Percentiles rank a stretch among this genome's conserved stretches.
phyloP scores from a whole-genome alignment of 2,113 vertebrate species.

The Mellivora capensis region DNA sequence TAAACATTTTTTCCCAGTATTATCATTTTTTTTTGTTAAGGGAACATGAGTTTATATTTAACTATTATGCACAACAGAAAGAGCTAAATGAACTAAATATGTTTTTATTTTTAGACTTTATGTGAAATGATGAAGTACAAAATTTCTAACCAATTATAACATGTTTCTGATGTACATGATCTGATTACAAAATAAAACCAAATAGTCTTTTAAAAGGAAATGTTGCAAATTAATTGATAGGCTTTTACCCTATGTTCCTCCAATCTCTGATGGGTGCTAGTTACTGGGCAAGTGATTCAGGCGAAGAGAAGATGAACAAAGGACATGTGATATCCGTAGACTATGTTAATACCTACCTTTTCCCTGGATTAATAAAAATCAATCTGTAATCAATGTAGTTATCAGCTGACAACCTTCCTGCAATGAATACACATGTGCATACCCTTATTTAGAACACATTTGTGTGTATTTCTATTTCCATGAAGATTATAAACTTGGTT shows the following conservation, averaged over 20 bases:
- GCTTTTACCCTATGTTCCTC: not conserved
- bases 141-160: not conserved
- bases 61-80: not conserved
- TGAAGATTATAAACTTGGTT: not conserved
- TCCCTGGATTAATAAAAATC: not conserved
- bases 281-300: not conserved
- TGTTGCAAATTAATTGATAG: not conserved
- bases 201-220: not conserved
- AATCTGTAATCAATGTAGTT: not conserved
- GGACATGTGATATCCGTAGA: not conserved
- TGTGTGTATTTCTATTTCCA: not conserved
- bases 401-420: not conserved
- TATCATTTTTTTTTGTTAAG: not conserved
- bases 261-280: not conserved
- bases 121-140: not conserved
- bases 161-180: not conserved
- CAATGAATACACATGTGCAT: not conserved
- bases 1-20: not conserved
- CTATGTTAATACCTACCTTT: not conserved
- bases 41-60: conserved; percentile 12
- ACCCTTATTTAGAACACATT: not conserved
- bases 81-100: not conserved
- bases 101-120: not conserved
- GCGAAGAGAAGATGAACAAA: not conserved
- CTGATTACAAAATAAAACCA: not conserved